Evolutionary conservation across 2,888 invertebrate species (phyloP), one percentile per base, ranked within the genome.

Genomic region (Drosophila basisetae): DNA sequence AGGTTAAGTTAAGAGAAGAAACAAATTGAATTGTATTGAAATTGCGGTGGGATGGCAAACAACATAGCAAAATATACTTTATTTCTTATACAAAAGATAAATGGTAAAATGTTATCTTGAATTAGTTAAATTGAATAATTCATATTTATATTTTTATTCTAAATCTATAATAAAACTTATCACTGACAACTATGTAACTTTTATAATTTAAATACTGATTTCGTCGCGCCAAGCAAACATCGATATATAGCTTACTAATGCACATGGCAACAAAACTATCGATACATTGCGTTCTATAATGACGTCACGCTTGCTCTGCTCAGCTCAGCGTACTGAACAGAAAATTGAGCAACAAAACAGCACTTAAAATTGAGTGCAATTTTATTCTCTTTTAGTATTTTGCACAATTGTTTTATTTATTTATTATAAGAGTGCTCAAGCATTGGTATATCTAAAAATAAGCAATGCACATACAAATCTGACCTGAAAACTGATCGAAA

Each of bases 151-250:
- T 35, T 2, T 87, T 75, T 74, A 84, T 76, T 75, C 55, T 76
- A 80, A 84, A 90, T 74, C 75, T 68, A 66, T 58, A 82, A 87
- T 80, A 87, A 87, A 85, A 73, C 62, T 69, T 59, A 80, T 71
- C 65, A 67, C 33, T 69, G 50, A 73, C 55, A 64, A 56, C 30
- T 54, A 43, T 10, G 16, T 1, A 11, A 13, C 16, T 7, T 53
- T 33, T 22, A n/a, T 5, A 31, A 37, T 56, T 73, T 41, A n/a
- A 62, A 60, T 54, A 22, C 22, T 56, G 31, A 47, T 68, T 33
- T 2, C 11, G 5, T 2, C 2, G 7, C 49, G 25, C 22, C 25
- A 30, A 22, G 10, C 9, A 25, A 28, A 11, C 28, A 69, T 69
- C 69, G 69, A 79, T 69, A 62, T 16, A 55, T 62, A 25, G 61